These are phyloP conservation scores for Nomada ferruginata DNA, from an alignment of 2,888 invertebrate genomes.

Conservation along the genomic window DNA sequence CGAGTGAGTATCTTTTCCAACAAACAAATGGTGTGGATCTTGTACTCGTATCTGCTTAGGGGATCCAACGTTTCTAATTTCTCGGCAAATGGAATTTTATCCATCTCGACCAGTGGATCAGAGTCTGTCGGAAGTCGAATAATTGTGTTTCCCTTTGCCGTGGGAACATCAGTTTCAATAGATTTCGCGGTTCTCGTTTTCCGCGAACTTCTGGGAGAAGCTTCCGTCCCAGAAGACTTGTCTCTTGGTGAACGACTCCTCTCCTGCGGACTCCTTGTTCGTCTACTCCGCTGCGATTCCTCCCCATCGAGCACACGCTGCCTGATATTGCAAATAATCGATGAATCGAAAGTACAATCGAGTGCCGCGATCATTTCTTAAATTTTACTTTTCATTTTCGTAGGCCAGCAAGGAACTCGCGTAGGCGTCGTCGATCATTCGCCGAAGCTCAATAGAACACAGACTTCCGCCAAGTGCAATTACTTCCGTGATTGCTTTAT, in stretches of 20 bases:
- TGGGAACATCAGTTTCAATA: not conserved
- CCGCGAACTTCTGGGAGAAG: not conserved
- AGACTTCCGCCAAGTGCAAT: constrained; percentile 64
- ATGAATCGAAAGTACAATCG: not conserved
- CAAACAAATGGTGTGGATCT: constrained; percentile 66
- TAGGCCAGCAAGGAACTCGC: constrained; percentile 56
- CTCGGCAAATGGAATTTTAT: constrained; percentile 64
- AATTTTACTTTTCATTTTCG: constrained; percentile 36
- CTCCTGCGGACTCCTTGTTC: not conserved
- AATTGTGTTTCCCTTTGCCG: not conserved
- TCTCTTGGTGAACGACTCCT: not conserved
- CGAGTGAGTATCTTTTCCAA: constrained; percentile 52
- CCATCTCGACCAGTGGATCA: constrained; percentile 48
- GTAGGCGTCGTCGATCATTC: constrained; percentile 73
- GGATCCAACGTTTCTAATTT: constrained; percentile 68
- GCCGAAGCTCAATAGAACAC: constrained; percentile 66
- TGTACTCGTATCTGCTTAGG: constrained; percentile 73
- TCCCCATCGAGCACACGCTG: not conserved
- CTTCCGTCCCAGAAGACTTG: not conserved
- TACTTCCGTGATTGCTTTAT: constrained; percentile 72
- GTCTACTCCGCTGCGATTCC: not conserved
- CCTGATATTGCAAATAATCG: not conserved
- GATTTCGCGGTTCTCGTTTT: not conserved
- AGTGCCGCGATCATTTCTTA: not conserved
- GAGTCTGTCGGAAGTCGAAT: constrained; percentile 20